Base-by-base conservation (phyloP, 2,888 invertebrate species). In the Troides helena region DNA sequence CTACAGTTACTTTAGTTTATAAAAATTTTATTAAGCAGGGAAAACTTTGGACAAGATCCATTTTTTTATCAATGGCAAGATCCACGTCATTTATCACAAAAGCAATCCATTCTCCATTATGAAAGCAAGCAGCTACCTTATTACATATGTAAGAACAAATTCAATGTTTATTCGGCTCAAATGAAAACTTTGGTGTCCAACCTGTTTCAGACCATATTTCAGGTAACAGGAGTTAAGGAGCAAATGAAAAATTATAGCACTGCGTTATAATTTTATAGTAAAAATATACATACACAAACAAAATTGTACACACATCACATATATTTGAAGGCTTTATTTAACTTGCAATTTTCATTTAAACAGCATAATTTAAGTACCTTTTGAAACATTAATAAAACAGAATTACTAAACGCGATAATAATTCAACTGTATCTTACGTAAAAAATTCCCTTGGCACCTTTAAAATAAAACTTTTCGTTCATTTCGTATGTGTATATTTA, bases 191-290 rank as follows among this genome's bases (percentile, higher is more conserved):
- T 53, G 3, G 18, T 50, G 5, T 17, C 17, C 18, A 50, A 50
- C 14, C 3, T 18, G 14, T 0, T 18, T 17, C 18, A 14, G 18
- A 1, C 2, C 12, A 50, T 43, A 50, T 50, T 50, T 50, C 12
- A 50, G 10, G 50, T 53, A 12, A 53, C 53, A 53, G 5, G 18
- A n/a, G 5, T 58, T 36, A 60, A 39, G 67, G 67, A 62, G 69
- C 69, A 85, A 91, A 90, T 87, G 76, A 90, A 91, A 82, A 81
- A 73, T 82, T 77, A 78, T 75, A 79, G 86, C 85, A 90, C 90
- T 90, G 91, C 90, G 90, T 92, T 87, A 90, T 88, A 86, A 85
- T 91, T 92, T 92, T 92, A 92, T 92, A 91, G 86, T 89, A 91
- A 90, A 89, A 92, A 91, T 89, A 91, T 91, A 91, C 89, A 92